A percentile compares a stretch with the other conserved stretches of the same genome.
These are phyloP conservation scores for human DNA, from an alignment of 2,113 vertebrate species.

Conservation along the genomic window GRCh38 chr2:111251001-111251500, in stretches of 20 bases:
- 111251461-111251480: accelerated
- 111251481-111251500: neutral
- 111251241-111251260: neutral
- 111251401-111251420: neutral
- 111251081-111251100: neutral
- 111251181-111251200: neutral
- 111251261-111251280: neutral
- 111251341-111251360: neutral
- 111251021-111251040: neutral
- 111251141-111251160: neutral
- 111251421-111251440: neutral
- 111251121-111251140: neutral
- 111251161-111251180: neutral
- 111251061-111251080: neutral
- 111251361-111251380: neutral
- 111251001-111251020: neutral
- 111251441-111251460: neutral
- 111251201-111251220: neutral
- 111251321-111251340: neutral
- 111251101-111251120: neutral
- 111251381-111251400: neutral
- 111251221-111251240: neutral
- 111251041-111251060: neutral
- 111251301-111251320: neutral
- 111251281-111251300: neutral